Evolutionary conservation across 23 tunicate genomes (phyloP), one percentile per base, ranked within the genome.

Genomic region (Clavelina lepadiformis): DNA sequence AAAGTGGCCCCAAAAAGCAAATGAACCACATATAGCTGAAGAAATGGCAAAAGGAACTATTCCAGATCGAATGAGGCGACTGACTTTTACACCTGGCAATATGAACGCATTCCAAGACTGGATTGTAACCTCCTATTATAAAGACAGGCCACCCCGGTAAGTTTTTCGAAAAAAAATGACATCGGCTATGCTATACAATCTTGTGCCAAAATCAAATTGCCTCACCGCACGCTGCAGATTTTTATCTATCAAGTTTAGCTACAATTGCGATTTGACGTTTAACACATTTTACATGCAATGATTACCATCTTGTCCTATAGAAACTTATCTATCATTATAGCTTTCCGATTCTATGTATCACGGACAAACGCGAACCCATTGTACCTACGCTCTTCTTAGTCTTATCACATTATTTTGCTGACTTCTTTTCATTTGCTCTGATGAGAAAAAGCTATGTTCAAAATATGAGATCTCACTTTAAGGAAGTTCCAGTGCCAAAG

Each of bases 311-410:
- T n/a, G n/a, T n/a, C n/a, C n/a, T n/a, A n/a, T n/a, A n/a, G n/a
- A n/a, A n/a, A n/a, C n/a, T n/a, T n/a, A n/a, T n/a, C n/a, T n/a
- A n/a, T n/a, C n/a, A 38, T 68, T 56, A 13, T 51, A 89, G 97
- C 44, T 89, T 81, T 62, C 89, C 97, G 7, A 75, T 89, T 15
- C 53, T 89, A 24, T 89, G 97, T 56, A 47, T 89, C 0, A 67
- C 56, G 31, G 97, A 89, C 44, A 80, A 52, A 28, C 22, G 64
- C 0, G 54, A 68, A 26, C 65, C 78, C 13, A 15, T 4, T 1
- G 31, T 58, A n/a, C 89, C 97, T 20, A 20, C 76, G 0, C 22
- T 67, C 28, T 11, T 81, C 2, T 55, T 44, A 5, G 78, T 58
- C 1, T 22, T 75, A 3, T 35, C 88, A 28, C 35, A 60, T 55